Conservation (phyloP, 2,797 vertebrate genomes). For the Delichon dasypus region DNA sequence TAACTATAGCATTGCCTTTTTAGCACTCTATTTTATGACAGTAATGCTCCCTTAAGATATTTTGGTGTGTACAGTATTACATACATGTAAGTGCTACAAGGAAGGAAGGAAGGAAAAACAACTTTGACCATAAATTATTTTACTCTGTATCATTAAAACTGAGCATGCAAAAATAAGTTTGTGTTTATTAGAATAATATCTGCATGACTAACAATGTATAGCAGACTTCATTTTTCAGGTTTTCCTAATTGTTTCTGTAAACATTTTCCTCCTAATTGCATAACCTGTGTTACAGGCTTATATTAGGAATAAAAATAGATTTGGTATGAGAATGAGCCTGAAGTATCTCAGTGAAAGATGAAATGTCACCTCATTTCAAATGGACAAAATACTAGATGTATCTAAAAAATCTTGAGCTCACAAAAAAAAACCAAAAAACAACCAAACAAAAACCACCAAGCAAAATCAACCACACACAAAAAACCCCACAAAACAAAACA, state of each 20-base stretch:
- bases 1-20: not conserved
- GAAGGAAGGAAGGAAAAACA: not conserved
- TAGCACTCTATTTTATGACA: not conserved
- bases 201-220: not conserved
- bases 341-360: slow-evolving; percentile 27
- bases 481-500: too few species aligned
- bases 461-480: not conserved
- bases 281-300: slow-evolving; percentile 26
- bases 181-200: slow-evolving; percentile 9
- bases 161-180: not conserved
- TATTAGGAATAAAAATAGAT: slow-evolving; percentile 32
- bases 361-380: not conserved
- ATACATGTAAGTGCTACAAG: not conserved
- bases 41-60: not conserved
- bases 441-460: not conserved
- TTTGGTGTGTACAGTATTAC: not conserved
- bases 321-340: slow-evolving; percentile 10
- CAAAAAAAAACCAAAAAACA: slow-evolving; percentile 13
- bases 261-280: slow-evolving; percentile 44
- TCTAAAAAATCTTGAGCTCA: not conserved
- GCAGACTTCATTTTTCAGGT: not conserved
- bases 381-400: not conserved
- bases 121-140: not conserved
- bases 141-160: slow-evolving; percentile 6
- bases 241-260: slow-evolving; percentile 1